Evolutionary conservation across 2,888 invertebrate species (phyloP).

Genomic region (Rambutsinella grinnellia): DNA sequence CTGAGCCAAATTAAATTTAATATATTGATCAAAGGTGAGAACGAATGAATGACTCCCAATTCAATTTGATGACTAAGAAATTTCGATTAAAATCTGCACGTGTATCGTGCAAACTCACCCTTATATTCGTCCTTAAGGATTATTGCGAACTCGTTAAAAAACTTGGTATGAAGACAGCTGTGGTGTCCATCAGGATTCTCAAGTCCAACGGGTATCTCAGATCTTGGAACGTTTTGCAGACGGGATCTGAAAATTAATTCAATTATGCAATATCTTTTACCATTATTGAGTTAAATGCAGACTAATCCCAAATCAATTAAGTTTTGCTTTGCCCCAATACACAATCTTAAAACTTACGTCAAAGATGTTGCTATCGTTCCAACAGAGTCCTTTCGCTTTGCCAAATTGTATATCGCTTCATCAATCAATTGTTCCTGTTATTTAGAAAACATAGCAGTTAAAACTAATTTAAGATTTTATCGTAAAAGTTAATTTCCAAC

Average conservation of each 20-base stretch:
- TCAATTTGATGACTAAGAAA: no score
- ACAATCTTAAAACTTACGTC: conserved; percentile 50
- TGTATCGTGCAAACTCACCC: conserved; percentile 40
- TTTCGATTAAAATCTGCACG: background rate
- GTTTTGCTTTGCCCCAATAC: background rate
- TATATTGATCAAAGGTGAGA: no score
- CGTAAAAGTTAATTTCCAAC: no score
- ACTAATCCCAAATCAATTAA: background rate
- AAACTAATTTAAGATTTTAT: no score
- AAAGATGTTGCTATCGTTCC: conserved; percentile 41
- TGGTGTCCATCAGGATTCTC: conserved; percentile 36
- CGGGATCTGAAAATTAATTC: conserved; percentile 21
- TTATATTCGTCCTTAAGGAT: conserved; percentile 47
- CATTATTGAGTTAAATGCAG: background rate
- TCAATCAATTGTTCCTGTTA: conserved; percentile 60
- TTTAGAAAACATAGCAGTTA: conserved; percentile 2
- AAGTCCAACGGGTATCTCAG: conserved; percentile 12
- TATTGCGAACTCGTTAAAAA: conserved; percentile 46
- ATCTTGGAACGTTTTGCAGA: conserved; percentile 22
- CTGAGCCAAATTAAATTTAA: no score
- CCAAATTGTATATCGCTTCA: conserved; percentile 54
- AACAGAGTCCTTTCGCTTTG: conserved; percentile 23
- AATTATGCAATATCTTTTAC: background rate
- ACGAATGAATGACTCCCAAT: no score
- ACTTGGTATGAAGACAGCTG: conserved; percentile 51